These are phyloP conservation scores for Phorcus lineatus DNA, from an alignment of 2,888 invertebrate species.

Conservation along the genomic window DNA sequence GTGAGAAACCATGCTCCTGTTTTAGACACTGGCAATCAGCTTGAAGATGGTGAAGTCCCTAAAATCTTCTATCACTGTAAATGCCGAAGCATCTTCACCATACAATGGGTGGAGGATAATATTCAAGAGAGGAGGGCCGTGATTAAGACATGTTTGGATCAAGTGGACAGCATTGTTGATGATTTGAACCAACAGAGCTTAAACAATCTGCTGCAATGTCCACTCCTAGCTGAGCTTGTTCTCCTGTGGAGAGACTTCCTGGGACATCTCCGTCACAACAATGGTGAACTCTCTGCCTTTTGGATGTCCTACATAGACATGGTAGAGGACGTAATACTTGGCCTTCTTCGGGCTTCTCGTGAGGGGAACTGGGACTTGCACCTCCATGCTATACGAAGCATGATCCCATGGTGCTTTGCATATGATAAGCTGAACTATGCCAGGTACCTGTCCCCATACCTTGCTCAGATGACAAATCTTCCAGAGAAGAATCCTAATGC, in stretches of 20 bases:
- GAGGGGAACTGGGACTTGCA: constrained; percentile 48
- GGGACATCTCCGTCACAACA: constrained; percentile 15
- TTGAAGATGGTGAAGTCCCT: no score
- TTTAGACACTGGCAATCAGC: no score
- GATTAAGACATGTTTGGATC: neutral
- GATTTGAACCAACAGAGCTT: neutral
- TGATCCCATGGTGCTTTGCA: constrained; percentile 53
- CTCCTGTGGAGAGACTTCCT: neutral
- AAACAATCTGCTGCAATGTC: neutral
- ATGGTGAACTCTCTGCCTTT: constrained; percentile 36
- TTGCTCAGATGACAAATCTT: constrained; percentile 37
- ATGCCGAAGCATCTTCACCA: no score
- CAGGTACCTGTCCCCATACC: constrained; percentile 42
- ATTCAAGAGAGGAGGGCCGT: neutral
- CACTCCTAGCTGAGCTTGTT: neutral
- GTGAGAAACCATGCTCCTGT: no score
- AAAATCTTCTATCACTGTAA: no score
- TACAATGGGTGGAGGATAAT: neutral
- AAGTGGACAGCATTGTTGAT: neutral
- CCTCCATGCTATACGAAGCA: constrained; percentile 32
- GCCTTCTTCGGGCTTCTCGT: constrained; percentile 37
- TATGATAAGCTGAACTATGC: constrained; percentile 52
- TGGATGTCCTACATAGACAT: constrained; percentile 55
- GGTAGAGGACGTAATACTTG: constrained; percentile 46
- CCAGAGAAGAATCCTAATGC: neutral